Percentiles rank a stretch among this genome's conserved stretches.
phyloP scores from a whole-genome alignment of 2,888 invertebrate genomes.

The Parthenolecanium corni region DNA sequence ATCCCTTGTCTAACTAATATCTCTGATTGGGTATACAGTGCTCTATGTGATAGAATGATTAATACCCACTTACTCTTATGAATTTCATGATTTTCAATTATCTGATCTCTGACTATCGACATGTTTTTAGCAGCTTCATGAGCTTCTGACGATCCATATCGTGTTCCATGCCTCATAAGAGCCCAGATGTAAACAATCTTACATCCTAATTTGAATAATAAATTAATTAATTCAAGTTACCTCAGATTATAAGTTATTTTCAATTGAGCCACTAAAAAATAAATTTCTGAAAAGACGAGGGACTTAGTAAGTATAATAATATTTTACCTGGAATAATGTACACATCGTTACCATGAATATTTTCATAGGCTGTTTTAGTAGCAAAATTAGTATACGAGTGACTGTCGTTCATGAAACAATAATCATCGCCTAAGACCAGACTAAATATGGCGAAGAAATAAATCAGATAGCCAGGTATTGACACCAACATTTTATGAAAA shows the following conservation, averaged over 20 bases:
- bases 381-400: not conserved
- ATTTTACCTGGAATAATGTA: not conserved
- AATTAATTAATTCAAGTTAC: not conserved
- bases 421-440: not conserved
- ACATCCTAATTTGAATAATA: not conserved
- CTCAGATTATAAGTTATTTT: not conserved
- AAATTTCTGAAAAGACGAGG: too few species aligned
- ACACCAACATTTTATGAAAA: too few species aligned
- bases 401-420: not conserved
- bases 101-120: not conserved
- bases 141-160: too few species aligned
- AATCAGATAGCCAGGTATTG: too few species aligned
- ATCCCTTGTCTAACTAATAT: too few species aligned
- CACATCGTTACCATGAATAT: not conserved
- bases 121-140: too few species aligned
- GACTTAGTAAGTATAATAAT: too few species aligned
- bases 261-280: not conserved
- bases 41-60: too few species aligned
- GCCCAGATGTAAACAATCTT: not conserved
- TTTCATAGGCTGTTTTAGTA: not conserved
- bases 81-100: slow-evolving; percentile 7
- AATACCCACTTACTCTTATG: not conserved
- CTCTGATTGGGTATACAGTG: too few species aligned
- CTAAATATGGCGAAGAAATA: too few species aligned
- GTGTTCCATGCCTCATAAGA: not conserved